Percentiles rank a stretch among this genome's conserved stretches.
Conservation (phyloP, 2,113 vertebrate species). For the Acrocephalus arundinaceus region DNA sequence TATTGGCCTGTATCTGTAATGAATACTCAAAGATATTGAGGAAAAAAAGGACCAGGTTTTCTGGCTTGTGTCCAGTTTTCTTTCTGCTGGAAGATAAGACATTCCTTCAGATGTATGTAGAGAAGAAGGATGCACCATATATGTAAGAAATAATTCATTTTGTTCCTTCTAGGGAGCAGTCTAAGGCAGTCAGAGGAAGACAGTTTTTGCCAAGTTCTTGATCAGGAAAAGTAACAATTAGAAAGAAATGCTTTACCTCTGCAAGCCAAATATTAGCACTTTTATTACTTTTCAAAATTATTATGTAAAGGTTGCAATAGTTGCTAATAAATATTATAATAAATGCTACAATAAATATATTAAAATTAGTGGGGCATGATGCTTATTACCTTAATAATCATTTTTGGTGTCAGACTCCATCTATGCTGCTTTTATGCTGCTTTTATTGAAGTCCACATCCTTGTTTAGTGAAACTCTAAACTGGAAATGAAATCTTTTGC, state of each 20-base stretch:
- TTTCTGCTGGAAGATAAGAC: background rate
- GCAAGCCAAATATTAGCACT: background rate
- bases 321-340: background rate
- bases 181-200: background rate
- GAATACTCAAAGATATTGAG: background rate
- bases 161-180: background rate
- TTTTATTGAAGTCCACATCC: background rate
- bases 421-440: background rate
- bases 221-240: background rate
- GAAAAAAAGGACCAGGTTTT: accelerated
- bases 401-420: background rate
- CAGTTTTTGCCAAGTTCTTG: background rate
- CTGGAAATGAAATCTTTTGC: conserved; percentile 11
- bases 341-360: background rate
- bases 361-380: conserved; percentile 36
- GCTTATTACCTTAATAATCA: conserved; percentile 4
- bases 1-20: background rate
- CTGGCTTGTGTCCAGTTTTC: background rate
- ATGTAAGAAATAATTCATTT: background rate
- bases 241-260: background rate
- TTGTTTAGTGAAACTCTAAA: background rate
- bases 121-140: background rate
- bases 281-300: conserved; percentile 1
- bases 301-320: conserved; percentile 1
- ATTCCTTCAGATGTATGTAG: background rate